Evolutionary conservation across 2,888 invertebrate species (phyloP).

Genomic region (Spicauda simplicius): DNA sequence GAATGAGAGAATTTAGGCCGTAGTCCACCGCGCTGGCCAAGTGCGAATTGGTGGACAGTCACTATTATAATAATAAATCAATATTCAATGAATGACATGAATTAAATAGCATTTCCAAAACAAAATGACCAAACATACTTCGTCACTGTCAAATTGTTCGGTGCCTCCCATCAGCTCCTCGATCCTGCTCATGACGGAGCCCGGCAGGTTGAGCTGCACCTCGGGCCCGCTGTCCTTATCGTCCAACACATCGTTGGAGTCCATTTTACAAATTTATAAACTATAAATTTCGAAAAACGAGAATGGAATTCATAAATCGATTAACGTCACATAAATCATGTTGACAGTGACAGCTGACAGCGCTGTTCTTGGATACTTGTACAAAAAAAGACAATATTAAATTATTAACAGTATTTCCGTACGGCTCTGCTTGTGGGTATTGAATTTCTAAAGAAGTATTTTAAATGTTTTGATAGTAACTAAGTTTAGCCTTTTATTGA

Average conservation of each 20-base stretch:
- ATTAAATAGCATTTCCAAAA: not conserved
- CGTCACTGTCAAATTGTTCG: slow-evolving; percentile 93
- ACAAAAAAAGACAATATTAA: not conserved
- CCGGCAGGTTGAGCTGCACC: slow-evolving; percentile 88
- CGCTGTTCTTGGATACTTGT: not conserved
- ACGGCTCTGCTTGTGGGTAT: not conserved
- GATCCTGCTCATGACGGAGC: slow-evolving; percentile 95
- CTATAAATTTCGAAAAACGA: not conserved
- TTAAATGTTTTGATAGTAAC: no score
- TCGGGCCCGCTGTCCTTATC: slow-evolving; percentile 77
- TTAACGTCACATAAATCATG: not conserved
- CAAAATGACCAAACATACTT: slow-evolving; percentile 54
- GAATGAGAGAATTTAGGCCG: no score
- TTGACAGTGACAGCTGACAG: not conserved
- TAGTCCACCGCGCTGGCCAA: no score
- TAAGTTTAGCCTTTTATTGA: no score
- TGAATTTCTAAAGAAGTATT: no score
- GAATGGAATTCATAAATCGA: not conserved
- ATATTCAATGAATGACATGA: no score
- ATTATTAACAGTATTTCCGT: not conserved
- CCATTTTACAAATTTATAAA: slow-evolving; percentile 54
- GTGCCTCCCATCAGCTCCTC: slow-evolving; percentile 96
- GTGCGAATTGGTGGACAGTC: no score
- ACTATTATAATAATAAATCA: no score
- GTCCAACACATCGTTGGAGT: slow-evolving; percentile 66